phyloP scores from a whole-genome alignment of 2,113 vertebrate species.

The Urocolius indicus region DNA sequence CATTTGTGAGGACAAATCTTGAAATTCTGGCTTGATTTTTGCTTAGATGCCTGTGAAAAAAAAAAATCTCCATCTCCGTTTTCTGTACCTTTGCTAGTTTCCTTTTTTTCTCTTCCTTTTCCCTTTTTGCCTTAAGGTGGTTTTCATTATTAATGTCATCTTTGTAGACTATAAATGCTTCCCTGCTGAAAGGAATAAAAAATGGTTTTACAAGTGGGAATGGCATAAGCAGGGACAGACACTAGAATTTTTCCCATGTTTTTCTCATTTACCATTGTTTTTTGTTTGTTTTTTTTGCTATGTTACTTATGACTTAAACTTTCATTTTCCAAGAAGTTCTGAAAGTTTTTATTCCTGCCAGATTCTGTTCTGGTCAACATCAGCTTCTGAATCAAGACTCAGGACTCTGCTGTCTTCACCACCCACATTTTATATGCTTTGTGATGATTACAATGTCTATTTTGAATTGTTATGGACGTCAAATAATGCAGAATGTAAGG shows the following conservation, averaged over 20 bases:
- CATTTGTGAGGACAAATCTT: neutral
- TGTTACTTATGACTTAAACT: slow-evolving; percentile 17
- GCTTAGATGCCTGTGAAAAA: neutral
- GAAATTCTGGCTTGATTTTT: neutral
- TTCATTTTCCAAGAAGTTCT: slow-evolving; percentile 44
- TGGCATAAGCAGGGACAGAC: neutral
- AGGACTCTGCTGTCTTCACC: neutral
- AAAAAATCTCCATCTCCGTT: neutral
- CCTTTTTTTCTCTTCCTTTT: rapidly evolving
- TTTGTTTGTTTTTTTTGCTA: neutral
- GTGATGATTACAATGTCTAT: neutral
- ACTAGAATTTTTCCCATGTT: slow-evolving; percentile 29
- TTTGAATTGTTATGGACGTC: neutral
- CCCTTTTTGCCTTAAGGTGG: neutral
- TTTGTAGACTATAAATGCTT: slow-evolving; percentile 13
- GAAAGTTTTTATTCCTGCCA: neutral
- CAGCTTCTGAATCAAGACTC: neutral
- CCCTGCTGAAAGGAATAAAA: slow-evolving; percentile 50
- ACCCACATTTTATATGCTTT: neutral
- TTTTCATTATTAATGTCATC: slow-evolving; percentile 20
- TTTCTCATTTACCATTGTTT: slow-evolving; percentile 48
- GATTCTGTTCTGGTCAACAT: slow-evolving; percentile 19
- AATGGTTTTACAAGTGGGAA: slow-evolving; percentile 1
- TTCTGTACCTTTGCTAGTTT: neutral
- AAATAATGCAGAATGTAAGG: neutral